Evolutionary conservation across 2,797 vertebrate species (phyloP).

Genomic region (Chanos chanos): DNA sequence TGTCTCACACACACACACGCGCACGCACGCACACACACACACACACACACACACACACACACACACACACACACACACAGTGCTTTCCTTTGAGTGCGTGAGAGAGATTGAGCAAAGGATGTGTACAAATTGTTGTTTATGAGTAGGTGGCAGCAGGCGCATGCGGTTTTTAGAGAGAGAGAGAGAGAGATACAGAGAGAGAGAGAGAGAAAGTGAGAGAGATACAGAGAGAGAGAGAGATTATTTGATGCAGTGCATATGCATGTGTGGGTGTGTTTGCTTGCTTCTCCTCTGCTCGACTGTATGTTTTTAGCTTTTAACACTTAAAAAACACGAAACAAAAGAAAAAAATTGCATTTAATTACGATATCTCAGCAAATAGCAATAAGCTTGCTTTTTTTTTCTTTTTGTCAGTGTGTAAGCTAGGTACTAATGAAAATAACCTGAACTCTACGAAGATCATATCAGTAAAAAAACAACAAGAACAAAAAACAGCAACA

Average conservation of each 20-base stretch:
- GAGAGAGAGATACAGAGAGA: conserved; percentile 9
- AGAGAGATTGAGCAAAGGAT: conserved; percentile 31
- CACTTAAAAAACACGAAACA: conserved; percentile 16
- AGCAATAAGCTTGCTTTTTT: no score
- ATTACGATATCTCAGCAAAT: no score
- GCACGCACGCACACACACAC: conserved; percentile 18
- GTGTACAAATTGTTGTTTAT: conserved; percentile 32
- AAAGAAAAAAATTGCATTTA: conserved; percentile 19
- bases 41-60: conserved; percentile 14
- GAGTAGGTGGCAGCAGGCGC: conserved; percentile 39
- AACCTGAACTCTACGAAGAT: conserved; percentile 24
- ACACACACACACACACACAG: conserved; percentile 8
- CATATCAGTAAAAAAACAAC: conserved; percentile 33
- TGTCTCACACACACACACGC: conserved; percentile 7
- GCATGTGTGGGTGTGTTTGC: conserved; percentile 25
- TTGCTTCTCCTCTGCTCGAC: conserved; percentile 15
- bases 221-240: conserved; percentile 9
- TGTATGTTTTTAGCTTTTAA: conserved; percentile 11
- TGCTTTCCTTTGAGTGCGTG: conserved; percentile 33
- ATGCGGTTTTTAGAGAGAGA: conserved; percentile 33
- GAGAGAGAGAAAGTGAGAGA: neutral
- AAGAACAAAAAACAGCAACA: no score
- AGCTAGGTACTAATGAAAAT: no score
- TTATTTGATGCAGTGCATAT: conserved; percentile 6
- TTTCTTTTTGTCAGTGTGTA: no score